Evolutionary conservation across 2,888 invertebrate genomes (phyloP).

Genomic region (Hirtodrosophila duncani): DNA sequence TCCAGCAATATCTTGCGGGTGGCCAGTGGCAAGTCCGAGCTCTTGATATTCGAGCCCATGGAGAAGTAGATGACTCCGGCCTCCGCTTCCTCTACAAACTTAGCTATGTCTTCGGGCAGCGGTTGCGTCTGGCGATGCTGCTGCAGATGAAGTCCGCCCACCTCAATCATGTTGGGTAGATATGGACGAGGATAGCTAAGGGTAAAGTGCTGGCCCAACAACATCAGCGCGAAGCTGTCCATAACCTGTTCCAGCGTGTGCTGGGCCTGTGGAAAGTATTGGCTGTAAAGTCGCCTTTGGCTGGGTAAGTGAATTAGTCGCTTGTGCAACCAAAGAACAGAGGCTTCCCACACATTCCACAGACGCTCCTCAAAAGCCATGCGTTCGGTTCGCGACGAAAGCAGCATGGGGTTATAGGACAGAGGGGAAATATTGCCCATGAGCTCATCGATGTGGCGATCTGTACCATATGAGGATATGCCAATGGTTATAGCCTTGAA

Average conservation of each 20-base stretch:
- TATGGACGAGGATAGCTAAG: slow-evolving; percentile 73
- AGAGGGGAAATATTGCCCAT: slow-evolving; percentile 73
- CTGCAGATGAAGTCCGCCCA: slow-evolving; percentile 75
- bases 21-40: slow-evolving; percentile 55
- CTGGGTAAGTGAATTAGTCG: slow-evolving; percentile 59
- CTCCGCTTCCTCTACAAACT: slow-evolving; percentile 74
- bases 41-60: slow-evolving; percentile 78
- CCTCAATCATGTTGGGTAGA: slow-evolving; percentile 76
- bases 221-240: slow-evolving; percentile 66
- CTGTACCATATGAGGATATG: slow-evolving; percentile 63
- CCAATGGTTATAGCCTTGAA: slow-evolving; percentile 70
- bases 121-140: slow-evolving; percentile 52
- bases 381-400: slow-evolving; percentile 67
- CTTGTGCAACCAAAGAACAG: slow-evolving; percentile 46
- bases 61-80: slow-evolving; percentile 79
- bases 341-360: slow-evolving; percentile 61
- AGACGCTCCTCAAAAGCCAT: slow-evolving; percentile 76
- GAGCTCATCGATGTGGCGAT: slow-evolving; percentile 64
- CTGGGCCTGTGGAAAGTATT: slow-evolving; percentile 57
- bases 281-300: slow-evolving; percentile 41
- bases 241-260: slow-evolving; percentile 49
- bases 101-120: slow-evolving; percentile 69
- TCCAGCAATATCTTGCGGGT: slow-evolving; percentile 51
- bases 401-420: slow-evolving; percentile 69
- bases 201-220: slow-evolving; percentile 74